phyloP scores from a whole-genome alignment of 1,140 invertebrate genomes.

The Polyergus mexicanus region DNA sequence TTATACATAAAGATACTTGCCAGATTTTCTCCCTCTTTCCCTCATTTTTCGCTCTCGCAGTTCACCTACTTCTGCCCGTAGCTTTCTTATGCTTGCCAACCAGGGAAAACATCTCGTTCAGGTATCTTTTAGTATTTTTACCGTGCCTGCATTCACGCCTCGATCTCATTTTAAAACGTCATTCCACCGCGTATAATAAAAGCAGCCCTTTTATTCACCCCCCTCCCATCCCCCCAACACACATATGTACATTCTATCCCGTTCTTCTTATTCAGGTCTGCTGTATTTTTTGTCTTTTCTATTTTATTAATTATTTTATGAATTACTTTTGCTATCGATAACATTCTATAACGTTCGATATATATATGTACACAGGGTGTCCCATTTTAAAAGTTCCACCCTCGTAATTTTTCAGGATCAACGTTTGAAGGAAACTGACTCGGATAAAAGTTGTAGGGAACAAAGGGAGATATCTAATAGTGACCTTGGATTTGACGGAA shows the following conservation, averaged over 20 bases:
- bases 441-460: too few species aligned
- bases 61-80: conserved; percentile 40
- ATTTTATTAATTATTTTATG: neutral
- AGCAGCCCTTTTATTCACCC: neutral
- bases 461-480: too few species aligned
- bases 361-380: too few species aligned
- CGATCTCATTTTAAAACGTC: neutral
- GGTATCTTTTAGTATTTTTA: neutral
- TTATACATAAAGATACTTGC: conserved; percentile 55
- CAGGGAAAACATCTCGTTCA: neutral
- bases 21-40: conserved; percentile 17
- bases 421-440: too few species aligned
- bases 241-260: neutral
- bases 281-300: neutral
- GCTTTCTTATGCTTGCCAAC: conserved; percentile 34
- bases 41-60: conserved; percentile 13
- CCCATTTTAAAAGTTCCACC: too few species aligned
- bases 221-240: too few species aligned
- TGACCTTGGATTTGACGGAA: too few species aligned
- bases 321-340: neutral
- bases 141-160: neutral
- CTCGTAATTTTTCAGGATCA: too few species aligned
- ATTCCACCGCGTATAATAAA: neutral
- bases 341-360: neutral
- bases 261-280: neutral